Percentiles rank a stretch among this genome's conserved stretches.
phyloP scores from a whole-genome alignment of 2,888 invertebrate species.

The Tanypteryx hageni region DNA sequence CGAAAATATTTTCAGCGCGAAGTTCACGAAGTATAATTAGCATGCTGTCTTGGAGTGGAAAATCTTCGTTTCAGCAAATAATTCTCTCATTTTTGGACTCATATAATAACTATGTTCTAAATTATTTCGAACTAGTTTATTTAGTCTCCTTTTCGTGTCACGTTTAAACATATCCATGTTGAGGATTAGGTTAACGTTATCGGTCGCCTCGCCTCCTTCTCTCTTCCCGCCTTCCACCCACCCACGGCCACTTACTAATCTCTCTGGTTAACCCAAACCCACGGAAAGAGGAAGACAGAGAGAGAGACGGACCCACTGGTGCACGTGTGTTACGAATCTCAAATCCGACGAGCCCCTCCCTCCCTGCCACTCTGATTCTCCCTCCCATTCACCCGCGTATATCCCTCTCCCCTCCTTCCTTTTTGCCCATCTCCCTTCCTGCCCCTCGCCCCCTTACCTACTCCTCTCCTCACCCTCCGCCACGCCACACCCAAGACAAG shows the following conservation, averaged over 20 bases:
- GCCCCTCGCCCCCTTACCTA: not conserved
- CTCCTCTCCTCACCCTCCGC: not conserved
- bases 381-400: conserved; percentile 12
- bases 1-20: no score
- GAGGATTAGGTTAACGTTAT: not conserved
- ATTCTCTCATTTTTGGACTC: no score
- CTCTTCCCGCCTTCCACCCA: not conserved
- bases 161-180: not conserved
- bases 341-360: not conserved
- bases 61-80: no score
- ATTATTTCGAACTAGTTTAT: not conserved
- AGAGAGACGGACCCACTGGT: not conserved
- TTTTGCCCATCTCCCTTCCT: not conserved
- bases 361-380: not conserved
- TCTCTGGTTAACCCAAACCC: conserved; percentile 9
- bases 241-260: conserved; percentile 7
- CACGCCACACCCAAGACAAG: conserved; percentile 39
- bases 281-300: not conserved
- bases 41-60: no score
- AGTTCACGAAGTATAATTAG: no score
- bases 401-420: not conserved
- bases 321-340: conserved; percentile 29
- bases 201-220: not conserved
- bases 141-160: not conserved
- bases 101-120: no score